Percentiles rank a stretch among this genome's conserved stretches.
Evolutionary conservation across 2,797 vertebrate species (phyloP).

Genomic region (Falco rusticolus): DNA sequence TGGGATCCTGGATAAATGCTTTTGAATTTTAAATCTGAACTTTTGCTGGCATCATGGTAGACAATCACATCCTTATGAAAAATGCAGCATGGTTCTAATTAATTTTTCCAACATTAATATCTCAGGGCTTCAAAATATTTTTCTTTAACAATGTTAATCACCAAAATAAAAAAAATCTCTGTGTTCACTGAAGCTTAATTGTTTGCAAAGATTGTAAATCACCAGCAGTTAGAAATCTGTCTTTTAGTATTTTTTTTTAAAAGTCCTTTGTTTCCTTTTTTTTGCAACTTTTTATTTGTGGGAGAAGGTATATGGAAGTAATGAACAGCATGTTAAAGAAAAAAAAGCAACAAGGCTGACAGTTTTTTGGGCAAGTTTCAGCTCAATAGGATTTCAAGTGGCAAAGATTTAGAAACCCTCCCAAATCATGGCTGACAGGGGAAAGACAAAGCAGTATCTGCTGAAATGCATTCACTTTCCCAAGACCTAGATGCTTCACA

Average conservation of each 20-base stretch:
- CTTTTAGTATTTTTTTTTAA: neutral
- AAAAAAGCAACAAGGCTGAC: conserved; percentile 1
- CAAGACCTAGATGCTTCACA: neutral
- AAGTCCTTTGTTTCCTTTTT: neutral
- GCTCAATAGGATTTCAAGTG: conserved; percentile 22
- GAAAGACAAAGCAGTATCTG: conserved; percentile 21
- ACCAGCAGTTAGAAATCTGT: neutral
- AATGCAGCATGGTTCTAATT: neutral
- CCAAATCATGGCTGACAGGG: neutral
- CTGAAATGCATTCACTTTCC: neutral
- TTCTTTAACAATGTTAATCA: neutral
- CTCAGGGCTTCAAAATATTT: conserved; percentile 24
- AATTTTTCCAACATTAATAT: neutral
- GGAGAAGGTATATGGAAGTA: conserved; percentile 48
- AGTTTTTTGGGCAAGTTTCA: conserved; percentile 38
- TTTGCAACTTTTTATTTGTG: conserved; percentile 15
- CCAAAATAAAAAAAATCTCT: neutral
- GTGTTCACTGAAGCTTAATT: neutral
- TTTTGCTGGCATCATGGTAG: neutral
- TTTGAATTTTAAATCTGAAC: neutral
- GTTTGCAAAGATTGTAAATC: conserved; percentile 27
- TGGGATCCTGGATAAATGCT: neutral
- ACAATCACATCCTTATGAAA: neutral
- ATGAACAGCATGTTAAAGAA: conserved; percentile 22
- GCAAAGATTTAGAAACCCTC: conserved; percentile 27